Evolutionary conservation across 2,888 invertebrate species (phyloP).

Genomic region (Meteorus colon): DNA sequence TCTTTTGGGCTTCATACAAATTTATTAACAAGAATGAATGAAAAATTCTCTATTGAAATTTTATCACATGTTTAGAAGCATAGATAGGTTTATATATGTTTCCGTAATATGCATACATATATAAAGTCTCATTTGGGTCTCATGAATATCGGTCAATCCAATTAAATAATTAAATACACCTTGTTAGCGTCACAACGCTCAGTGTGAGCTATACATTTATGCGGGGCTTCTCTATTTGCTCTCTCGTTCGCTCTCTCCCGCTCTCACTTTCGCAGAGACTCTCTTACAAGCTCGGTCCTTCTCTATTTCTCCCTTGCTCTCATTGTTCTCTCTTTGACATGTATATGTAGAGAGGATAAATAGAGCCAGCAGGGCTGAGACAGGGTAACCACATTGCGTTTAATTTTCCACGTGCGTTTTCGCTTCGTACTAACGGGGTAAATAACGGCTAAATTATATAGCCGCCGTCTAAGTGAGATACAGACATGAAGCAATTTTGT

Average conservation of each 20-base stretch:
- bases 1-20: too few relatives aligned
- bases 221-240: slow-evolving; percentile 31
- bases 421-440: neutral
- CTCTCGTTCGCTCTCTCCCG: neutral
- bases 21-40: too few relatives aligned
- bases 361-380: neutral
- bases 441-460: slow-evolving; percentile 13
- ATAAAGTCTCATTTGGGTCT: slow-evolving; percentile 22
- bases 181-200: slow-evolving; percentile 48
- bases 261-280: neutral
- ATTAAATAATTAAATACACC: slow-evolving; percentile 65
- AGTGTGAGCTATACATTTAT: slow-evolving; percentile 25
- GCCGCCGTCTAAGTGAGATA: neutral
- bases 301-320: slow-evolving; percentile 38
- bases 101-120: neutral
- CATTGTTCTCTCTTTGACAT: slow-evolving; percentile 48
- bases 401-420: slow-evolving; percentile 8
- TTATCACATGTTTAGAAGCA: neutral
- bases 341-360: slow-evolving; percentile 16
- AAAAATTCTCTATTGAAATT: slow-evolving; percentile 22
- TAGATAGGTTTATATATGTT: too few relatives aligned
- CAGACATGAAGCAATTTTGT: slow-evolving; percentile 7
- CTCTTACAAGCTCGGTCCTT: neutral
- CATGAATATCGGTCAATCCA: slow-evolving; percentile 68
- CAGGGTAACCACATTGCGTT: slow-evolving; percentile 7